A percentile compares a stretch with the other conserved stretches of the same genome.
These are phyloP conservation scores for Tipula unca DNA, from an alignment of 2,888 invertebrate species.

Conservation along the genomic window DNA sequence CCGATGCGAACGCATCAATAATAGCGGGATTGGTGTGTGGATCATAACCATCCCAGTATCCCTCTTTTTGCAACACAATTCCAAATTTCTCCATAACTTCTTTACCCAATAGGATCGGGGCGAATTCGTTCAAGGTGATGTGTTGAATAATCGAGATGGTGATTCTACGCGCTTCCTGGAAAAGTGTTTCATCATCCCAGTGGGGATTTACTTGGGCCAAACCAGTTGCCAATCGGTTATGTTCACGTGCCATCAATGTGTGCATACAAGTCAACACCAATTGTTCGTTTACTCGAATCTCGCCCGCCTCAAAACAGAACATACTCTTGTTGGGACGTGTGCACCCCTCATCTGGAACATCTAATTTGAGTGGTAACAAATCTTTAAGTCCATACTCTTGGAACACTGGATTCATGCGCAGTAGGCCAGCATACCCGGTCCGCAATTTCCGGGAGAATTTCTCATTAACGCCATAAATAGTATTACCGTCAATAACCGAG, in stretches of 20 bases:
- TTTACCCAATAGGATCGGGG: conserved; percentile 80
- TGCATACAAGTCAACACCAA: conserved; percentile 85
- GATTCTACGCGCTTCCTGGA: conserved; percentile 78
- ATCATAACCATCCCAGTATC: conserved; percentile 55
- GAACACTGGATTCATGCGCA: conserved; percentile 85
- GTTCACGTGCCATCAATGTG: conserved; percentile 82
- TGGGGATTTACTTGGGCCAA: conserved; percentile 76
- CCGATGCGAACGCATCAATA: conserved; percentile 82
- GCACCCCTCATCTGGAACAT: conserved; percentile 88
- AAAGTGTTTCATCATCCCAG: conserved; percentile 89
- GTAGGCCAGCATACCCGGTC: conserved; percentile 68
- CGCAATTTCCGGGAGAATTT: conserved; percentile 72
- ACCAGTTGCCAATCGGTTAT: conserved; percentile 73
- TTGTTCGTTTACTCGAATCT: conserved; percentile 88
- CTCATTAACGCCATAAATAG: conserved; percentile 81
- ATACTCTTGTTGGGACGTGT: conserved; percentile 81
- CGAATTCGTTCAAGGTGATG: conserved; percentile 82
- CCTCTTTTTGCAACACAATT: conserved; percentile 71
- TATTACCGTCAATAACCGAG: conserved; percentile 79
- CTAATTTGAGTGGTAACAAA: conserved; percentile 75
- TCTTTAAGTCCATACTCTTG: conserved; percentile 81
- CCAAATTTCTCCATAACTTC: conserved; percentile 89
- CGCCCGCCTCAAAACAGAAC: conserved; percentile 90
- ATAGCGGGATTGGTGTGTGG: conserved; percentile 77
- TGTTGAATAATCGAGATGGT: conserved; percentile 82